Evolutionary conservation across 1,140 invertebrate species (phyloP), one percentile per base, ranked within the genome.

Genomic region (Heterodera schachtii): DNA sequence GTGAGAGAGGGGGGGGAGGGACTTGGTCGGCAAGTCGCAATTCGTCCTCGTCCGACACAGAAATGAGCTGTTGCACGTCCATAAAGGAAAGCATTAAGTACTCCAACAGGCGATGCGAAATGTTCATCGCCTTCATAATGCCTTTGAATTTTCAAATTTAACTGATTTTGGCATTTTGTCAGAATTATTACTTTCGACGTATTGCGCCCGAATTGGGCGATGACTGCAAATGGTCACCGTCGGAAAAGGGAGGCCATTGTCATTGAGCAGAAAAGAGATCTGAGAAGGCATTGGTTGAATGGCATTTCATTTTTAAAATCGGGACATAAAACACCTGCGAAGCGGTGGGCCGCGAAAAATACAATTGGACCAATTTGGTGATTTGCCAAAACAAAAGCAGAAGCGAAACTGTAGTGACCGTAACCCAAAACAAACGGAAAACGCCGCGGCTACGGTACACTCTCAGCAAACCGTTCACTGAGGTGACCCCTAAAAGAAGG

Each of bases 141-240:
- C 21, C 69, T 46, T 16, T 69, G 8, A 52, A 9, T 79, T 31
- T 31, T 31, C 31, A 0, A 31, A 31, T 31, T 31, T 31, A 31
- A 31, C 1, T 31, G 31, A 31, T 31, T 31, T 31, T 31, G 21
- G 4, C 80, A 57, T 21, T 81, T 5, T 64, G 70, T 64, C 46
- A 67, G 31, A 8, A 21, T 43, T 19, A 21, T 73, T 60, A 88
- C 86, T 73, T 84, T 85, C 77, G n/a, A 87, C 77, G 46, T 84
- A 85, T 21, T 49, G 64, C 66, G 76, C 77, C 52, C 86, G 75
- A 3, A 88, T 81, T 16, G 83, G 82, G 76, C 89, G 89, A 73
- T 87, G 88, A 75, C 80, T 88, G 75, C 87, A 88, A 41, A 88
- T 83, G 19, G 87, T 88, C 13, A 88, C 84, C 13, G 80, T 31